Conservation (phyloP, 2,888 invertebrate species). For the Dilophus febrilis region DNA sequence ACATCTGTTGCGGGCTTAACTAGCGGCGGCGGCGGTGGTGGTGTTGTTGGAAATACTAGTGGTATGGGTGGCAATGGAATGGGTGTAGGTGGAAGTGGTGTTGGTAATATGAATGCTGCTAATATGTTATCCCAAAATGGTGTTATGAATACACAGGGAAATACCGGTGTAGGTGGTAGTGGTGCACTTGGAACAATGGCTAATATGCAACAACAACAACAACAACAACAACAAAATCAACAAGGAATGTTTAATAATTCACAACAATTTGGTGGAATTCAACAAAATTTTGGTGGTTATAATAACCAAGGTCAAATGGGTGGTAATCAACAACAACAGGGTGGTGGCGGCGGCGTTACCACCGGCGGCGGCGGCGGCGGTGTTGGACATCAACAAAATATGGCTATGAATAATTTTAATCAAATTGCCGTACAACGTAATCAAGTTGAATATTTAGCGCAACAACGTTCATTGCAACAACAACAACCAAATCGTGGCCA, state of each 20-base stretch:
- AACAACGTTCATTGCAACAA: constrained; percentile 15
- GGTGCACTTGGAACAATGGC: no score
- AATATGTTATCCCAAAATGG: no score
- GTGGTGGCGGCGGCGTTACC: no score
- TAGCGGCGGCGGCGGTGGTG: not conserved
- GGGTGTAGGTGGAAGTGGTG: no score
- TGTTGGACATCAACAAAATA: constrained; percentile 19
- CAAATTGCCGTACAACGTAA: constrained; percentile 25
- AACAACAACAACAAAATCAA: constrained; percentile 21
- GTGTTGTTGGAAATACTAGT: no score
- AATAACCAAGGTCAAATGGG: constrained; percentile 34
- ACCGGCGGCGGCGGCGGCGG: constrained; percentile 12
- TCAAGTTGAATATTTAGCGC: constrained; percentile 22
- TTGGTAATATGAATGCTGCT: no score
- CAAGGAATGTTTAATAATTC: constrained; percentile 3
- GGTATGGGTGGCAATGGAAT: no score
- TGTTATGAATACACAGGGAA: no score
- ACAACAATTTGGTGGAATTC: constrained; percentile 27
- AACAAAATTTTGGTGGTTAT: constrained; percentile 46
- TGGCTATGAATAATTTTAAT: constrained; percentile 24
- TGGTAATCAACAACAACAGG: no score
- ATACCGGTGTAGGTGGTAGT: no score
- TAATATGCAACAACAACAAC: constrained; percentile 4
- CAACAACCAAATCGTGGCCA: constrained; percentile 24
- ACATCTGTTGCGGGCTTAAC: not conserved